Base-by-base conservation (phyloP, 2,797 vertebrate species). In the Holocentrus rufus region DNA sequence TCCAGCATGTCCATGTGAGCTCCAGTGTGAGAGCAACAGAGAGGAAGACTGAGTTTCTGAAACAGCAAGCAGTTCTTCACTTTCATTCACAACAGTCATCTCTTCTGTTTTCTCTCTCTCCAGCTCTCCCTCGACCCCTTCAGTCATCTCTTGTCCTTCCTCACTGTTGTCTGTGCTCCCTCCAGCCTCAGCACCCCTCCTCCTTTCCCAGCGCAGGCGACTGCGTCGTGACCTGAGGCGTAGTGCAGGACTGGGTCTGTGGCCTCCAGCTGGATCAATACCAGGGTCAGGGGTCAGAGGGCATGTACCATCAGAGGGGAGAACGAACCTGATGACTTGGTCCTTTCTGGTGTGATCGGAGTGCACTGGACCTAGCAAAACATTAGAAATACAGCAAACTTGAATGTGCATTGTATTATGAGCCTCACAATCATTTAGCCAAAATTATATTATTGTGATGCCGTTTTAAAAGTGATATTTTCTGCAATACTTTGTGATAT, bases 181-280 rank as follows among this genome's bases (percentile, higher is more conserved):
- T 10, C 36, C 57, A 2, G 39, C 39, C 52, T 79, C 74, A 0
- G 56, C 39, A 0, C 63, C 77, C 63, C 22, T 57, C 47, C 77
- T 89, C 56, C 9, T 85, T 62, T 89, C 86, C 88, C 85, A 89
- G 14, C 90, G 92, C 5, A 92, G 75, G n/a, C 91, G 92, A 79
- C 93, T 94, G 72, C 88, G 81, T 2, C 83, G 87, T 7, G 93
- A 93, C 47, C 93, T 83, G 39, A 94, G 92, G 13, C 93, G 91
- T 20, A 92, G 79, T 18, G 83, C 57, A 0, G 92, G 57, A 46
- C 88, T 90, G 30, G 69, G 23, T 69, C 74, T 87, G 67, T 77
- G 67, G 42, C 11, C 22, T 50, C 55, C 10, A 0, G 67, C 23
- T 1, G 64, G 0, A 4, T 77, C 80, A 11, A 23, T 44, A 13